These are phyloP conservation scores for Arrhopalites spinosus DNA, from an alignment of 2,888 invertebrate genomes.

Conservation along the genomic window DNA sequence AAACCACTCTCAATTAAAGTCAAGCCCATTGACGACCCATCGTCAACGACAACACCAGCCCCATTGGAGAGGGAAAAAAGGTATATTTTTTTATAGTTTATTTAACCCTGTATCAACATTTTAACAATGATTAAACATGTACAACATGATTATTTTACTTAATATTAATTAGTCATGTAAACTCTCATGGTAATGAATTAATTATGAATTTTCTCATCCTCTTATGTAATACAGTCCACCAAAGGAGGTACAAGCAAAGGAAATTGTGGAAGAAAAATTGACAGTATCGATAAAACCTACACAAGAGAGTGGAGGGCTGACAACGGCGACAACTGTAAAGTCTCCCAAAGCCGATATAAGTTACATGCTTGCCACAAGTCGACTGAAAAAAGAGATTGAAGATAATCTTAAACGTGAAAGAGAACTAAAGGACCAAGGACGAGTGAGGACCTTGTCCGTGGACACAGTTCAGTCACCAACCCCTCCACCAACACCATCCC, in stretches of 20 bases:
- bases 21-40: constrained; percentile 29
- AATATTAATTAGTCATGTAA: too few species aligned
- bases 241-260: background rate
- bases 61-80: constrained; percentile 17
- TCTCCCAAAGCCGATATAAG: constrained; percentile 41
- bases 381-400: constrained; percentile 54
- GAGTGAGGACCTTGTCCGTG: constrained; percentile 32
- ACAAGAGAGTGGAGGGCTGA: background rate
- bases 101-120: too few species aligned
- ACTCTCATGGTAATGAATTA: background rate
- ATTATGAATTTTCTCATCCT: background rate
- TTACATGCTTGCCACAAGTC: constrained; percentile 52
- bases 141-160: too few species aligned
- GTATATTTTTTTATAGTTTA: too few species aligned
- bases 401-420: constrained; percentile 52
- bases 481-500: background rate
- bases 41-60: background rate
- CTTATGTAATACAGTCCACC: background rate
- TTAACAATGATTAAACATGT: too few species aligned
- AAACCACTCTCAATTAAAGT: constrained; percentile 29
- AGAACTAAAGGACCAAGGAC: constrained; percentile 43
- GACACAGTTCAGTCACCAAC: constrained; percentile 20
- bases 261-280: constrained; percentile 19
- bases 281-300: background rate
- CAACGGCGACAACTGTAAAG: constrained; percentile 2